Percentiles rank a stretch among this genome's conserved stretches.
Evolutionary conservation across 64 coral and sea anemone species (phyloP).

Genomic region (Montipora sp.): DNA sequence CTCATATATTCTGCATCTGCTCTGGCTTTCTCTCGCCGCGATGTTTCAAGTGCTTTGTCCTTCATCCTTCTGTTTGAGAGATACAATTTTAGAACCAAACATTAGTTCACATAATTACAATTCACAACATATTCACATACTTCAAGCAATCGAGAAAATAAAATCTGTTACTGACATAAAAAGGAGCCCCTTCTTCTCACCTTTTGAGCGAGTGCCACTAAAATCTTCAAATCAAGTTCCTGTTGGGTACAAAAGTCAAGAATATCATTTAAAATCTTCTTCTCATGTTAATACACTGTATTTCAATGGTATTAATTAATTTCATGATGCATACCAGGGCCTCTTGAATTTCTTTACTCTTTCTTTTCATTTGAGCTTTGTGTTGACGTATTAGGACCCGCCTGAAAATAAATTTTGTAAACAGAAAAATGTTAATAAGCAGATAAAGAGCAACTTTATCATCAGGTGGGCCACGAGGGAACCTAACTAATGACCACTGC

Average conservation of each 20-base stretch:
- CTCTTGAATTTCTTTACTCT: slow-evolving; percentile 97
- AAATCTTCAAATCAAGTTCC: slow-evolving; percentile 96
- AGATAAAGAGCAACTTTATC: too few species aligned
- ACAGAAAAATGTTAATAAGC: background rate
- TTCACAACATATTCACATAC: too few species aligned
- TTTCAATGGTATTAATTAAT: background rate
- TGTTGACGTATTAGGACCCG: slow-evolving; percentile 96
- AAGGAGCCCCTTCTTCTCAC: background rate
- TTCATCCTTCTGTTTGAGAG: slow-evolving; percentile 79
- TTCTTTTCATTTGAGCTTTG: slow-evolving; percentile 98
- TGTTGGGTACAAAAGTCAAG: background rate
- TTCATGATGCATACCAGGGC: slow-evolving; percentile 70
- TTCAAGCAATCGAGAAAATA: too few species aligned
- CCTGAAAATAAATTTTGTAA: slow-evolving; percentile 20
- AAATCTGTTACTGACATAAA: too few species aligned
- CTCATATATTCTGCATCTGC: slow-evolving; percentile 98
- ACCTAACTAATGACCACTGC: background rate
- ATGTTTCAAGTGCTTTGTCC: slow-evolving; percentile 82
- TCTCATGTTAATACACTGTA: too few species aligned
- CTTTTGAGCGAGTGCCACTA: slow-evolving; percentile 78
- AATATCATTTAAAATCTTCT: too few species aligned
- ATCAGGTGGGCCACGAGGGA: background rate
- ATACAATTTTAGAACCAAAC: background rate
- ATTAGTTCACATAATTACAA: too few species aligned
- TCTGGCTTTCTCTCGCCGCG: slow-evolving; percentile 91